These are phyloP conservation scores for Pseudomugil gertrudae DNA, from an alignment of 2,797 vertebrate species.

Conservation along the genomic window DNA sequence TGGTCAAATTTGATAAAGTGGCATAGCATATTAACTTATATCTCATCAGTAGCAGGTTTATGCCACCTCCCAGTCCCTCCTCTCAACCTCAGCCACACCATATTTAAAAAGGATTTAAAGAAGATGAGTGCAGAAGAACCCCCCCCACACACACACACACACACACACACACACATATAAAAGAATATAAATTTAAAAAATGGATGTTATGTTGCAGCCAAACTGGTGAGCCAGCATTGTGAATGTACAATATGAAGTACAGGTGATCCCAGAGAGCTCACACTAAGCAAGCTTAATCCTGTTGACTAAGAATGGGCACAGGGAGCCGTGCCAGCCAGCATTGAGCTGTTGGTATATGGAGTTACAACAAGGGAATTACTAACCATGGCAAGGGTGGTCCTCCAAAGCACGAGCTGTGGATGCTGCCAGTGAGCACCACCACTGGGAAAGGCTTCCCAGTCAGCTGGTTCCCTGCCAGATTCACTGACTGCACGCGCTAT, in stretches of 20 bases:
- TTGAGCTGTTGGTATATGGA: conserved; percentile 71
- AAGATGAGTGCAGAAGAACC: conserved; percentile 44
- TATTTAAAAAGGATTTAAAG: conserved; percentile 45
- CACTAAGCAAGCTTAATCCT: conserved; percentile 86
- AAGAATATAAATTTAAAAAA: background rate
- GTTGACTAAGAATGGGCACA: conserved; percentile 84
- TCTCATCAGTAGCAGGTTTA: conserved; percentile 65
- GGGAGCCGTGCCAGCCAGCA: conserved; percentile 80
- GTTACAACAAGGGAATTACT: conserved; percentile 77
- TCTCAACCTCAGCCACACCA: conserved; percentile 54
- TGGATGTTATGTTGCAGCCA: conserved; percentile 63
- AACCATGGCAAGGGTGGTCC: conserved; percentile 76
- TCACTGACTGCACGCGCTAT: conserved; percentile 49
- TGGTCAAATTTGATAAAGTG: conserved; percentile 53
- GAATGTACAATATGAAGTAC: conserved; percentile 78
- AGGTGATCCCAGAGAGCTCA: conserved; percentile 82
- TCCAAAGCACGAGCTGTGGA: conserved; percentile 54
- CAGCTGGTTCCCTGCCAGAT: conserved; percentile 49
- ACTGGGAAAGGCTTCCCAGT: conserved; percentile 53
- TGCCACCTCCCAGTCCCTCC: conserved; percentile 64
- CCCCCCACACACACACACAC: conserved; percentile 3
- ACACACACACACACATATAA: background rate
- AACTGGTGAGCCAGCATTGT: conserved; percentile 79
- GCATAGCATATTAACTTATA: conserved; percentile 41
- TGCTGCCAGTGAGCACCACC: conserved; percentile 68